Base-by-base conservation (phyloP, 2,888 invertebrate species). In the Lydus trimaculatus region DNA sequence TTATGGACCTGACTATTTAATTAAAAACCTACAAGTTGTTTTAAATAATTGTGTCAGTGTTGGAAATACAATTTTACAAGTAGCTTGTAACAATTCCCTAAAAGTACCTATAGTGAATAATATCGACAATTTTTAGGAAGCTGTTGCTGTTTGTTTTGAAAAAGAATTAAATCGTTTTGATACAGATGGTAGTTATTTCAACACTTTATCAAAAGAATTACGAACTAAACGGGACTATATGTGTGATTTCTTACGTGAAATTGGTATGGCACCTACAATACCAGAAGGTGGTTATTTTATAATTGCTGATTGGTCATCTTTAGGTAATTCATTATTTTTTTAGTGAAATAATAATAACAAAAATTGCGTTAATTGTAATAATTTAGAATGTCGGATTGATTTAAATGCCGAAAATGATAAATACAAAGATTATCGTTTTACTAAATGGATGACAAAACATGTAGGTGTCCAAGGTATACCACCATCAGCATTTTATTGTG, bases 221-320 rank as follows among this genome's bases (percentile, higher is more conserved):
- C 83, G 90, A 67, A 87, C 89, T 0, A 97, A 98, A 84, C 86
- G 97, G 36, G 94, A 97, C 83, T 91, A 87, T 78, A 91, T 97
- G 86, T 43, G 17, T 43, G n/a, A 13, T 17, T 6, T 43, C 17
- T 43, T 43, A 43, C 17, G 91, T 90, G 0, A 90, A 91, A 77
- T 90, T 94, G 97, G 97, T 0, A 94, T 99, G 91, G 90, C 90
- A 48, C 97, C 98, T 0, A 95, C 95, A 0, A 87, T 98, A 66
- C 99, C 99, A 0, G 96, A 99, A 77, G 98, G 97, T 3, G 99
- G 99, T 0, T 99, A 98, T 86, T 99, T 99, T 83, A 93, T 99
- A 89, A 84, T 99, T 64, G 98, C 98, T 1, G 96, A 99, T 85
- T 97, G 95, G 92, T 90, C 92, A 11, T 87, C 90, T 6, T 85